Conservation (phyloP, 2,113 vertebrate genomes). For the Ahaetulla prasina region DNA sequence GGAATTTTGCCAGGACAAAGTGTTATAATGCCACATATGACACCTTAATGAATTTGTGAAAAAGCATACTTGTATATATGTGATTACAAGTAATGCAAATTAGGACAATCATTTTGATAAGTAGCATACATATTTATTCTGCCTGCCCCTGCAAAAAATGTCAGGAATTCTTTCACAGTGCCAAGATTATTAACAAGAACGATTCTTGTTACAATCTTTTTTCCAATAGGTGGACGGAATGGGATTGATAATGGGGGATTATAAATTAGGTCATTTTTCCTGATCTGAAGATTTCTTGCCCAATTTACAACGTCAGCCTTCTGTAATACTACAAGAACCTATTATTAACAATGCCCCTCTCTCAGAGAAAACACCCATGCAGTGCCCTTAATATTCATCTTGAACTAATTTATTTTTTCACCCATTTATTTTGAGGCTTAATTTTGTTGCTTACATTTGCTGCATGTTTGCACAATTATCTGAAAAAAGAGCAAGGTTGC, state of each 20-base stretch:
- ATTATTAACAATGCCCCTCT: not conserved
- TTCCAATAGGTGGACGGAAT: not conserved
- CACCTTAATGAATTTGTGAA: not conserved
- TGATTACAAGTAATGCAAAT: not conserved
- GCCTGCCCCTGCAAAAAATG: not conserved
- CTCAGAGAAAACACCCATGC: not conserved
- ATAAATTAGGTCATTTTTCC: not conserved
- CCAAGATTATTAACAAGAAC: not conserved
- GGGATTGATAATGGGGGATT: not conserved
- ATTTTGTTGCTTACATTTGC: not conserved
- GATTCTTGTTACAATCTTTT: not conserved
- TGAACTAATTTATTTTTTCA: not conserved
- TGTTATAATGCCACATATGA: not conserved
- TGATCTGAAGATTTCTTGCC: not conserved
- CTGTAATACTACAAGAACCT: not conserved
- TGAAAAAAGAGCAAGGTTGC: not conserved
- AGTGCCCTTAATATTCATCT: not conserved
- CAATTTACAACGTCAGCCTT: not conserved
- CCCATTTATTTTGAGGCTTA: no score
- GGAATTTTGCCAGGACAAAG: not conserved
- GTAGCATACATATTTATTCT: not conserved
- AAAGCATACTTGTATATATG: not conserved
- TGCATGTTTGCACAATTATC: not conserved
- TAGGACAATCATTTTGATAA: not conserved
- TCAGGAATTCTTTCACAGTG: not conserved